These are phyloP conservation scores for Tauraco hartlaubi DNA, from an alignment of 2,797 vertebrate genomes.

Conservation along the genomic window DNA sequence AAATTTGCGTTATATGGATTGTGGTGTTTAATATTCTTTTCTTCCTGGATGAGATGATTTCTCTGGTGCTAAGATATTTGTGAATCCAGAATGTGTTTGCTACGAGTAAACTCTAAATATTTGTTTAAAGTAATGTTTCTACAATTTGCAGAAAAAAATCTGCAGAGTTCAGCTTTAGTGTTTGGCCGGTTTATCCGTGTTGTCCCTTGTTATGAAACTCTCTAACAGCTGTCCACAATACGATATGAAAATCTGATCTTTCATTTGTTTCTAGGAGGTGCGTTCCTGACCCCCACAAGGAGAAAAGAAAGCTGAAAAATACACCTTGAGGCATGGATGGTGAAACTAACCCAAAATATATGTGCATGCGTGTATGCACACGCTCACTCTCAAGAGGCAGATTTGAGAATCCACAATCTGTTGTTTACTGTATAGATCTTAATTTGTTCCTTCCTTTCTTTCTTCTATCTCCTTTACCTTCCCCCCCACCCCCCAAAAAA, in stretches of 20 bases:
- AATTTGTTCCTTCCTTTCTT: background rate
- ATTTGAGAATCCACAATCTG: background rate
- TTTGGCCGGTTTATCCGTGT: background rate
- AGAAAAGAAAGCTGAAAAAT: background rate
- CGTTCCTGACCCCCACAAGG: background rate
- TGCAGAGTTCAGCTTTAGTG: background rate
- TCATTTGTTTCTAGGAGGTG: background rate
- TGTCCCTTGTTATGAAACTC: background rate
- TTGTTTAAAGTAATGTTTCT: background rate
- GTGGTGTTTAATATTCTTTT: background rate
- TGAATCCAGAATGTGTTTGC: background rate
- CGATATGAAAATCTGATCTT: background rate
- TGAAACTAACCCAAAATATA: background rate
- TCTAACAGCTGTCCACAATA: background rate
- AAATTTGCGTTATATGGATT: background rate
- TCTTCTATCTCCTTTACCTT: background rate
- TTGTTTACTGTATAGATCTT: background rate
- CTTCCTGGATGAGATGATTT: background rate
- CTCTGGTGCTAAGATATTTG: background rate
- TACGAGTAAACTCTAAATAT: background rate
- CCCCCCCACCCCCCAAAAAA: background rate
- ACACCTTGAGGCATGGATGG: background rate
- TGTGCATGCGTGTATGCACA: accelerated
- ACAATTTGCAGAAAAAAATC: background rate
- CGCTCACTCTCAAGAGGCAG: background rate